Evolutionary conservation across 1,140 invertebrate genomes (phyloP), one percentile per base, ranked within the genome.

Genomic region (Neocloeon triangulifer): DNA sequence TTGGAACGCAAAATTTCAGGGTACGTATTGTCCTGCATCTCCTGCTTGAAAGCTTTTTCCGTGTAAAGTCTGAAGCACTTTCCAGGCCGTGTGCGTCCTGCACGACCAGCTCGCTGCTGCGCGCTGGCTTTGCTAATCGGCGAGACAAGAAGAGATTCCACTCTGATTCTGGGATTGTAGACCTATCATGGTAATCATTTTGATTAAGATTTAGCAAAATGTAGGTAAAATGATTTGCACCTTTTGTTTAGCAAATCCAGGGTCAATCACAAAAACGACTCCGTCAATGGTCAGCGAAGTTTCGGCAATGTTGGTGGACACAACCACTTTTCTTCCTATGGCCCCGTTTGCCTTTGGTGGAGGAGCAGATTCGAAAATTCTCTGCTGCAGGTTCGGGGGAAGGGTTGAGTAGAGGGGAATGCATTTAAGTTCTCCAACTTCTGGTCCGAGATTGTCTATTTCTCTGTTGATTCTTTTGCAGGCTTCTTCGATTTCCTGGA

Each of bases 11-110:
- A 60, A 58, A 99, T 98, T 62, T 99, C 95, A 1, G 95, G 92
- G 55, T 98, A 98, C 1, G 95, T 99, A 45, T 99, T 96, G 38
- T 96, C 91, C 46, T 97, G 91, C 95, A 99, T 99, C 53, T 99
- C 94, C 44, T 84, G 76, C 50, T 92, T 94, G 53, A 88, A 99
- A 0, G 95, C 92, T 46, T 92, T 96, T 52, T 99, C 94, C 0
- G 95, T 98, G 51, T 99, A 99, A 0, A 99, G 60, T 32, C 95
- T 65, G 59, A 97, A 98, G 59, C 91, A 96, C 58, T 99, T 99
- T 23, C 95, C 95, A 0, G 95, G 91, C 27, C 76, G 64, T 17
- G 94, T 99, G 47, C 95, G 65, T 1, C 95, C 95, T 9, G 94
- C 95, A 41, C 95, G 69, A 36, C 95, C 92, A 2, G 94, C 92